These are phyloP conservation scores for Gymnothorax javanicus DNA, from an alignment of 2,797 vertebrate species.

Conservation along the genomic window DNA sequence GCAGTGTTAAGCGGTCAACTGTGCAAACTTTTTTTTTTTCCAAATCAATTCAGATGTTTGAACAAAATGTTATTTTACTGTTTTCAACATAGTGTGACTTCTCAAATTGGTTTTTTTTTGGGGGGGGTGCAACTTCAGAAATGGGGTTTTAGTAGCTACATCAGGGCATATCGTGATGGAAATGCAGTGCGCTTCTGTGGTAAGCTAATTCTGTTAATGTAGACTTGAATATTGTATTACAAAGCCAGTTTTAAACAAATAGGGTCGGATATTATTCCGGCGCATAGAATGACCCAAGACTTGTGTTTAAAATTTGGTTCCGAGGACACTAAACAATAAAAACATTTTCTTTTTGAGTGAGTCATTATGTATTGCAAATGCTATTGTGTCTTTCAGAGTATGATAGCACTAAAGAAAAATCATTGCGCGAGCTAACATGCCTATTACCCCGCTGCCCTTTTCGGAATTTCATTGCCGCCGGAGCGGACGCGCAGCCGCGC, in stretches of 20 bases:
- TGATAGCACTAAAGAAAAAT: not conserved
- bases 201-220: not conserved
- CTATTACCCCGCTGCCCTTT: not conserved
- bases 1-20: too few relatives aligned
- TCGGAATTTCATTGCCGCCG: not conserved
- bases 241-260: not conserved
- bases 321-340: not conserved
- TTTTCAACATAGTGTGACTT: too few relatives aligned
- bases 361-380: not conserved
- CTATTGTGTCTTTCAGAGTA: not conserved
- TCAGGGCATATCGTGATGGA: not conserved
- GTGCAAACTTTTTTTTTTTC: too few relatives aligned
- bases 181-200: not conserved
- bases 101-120: too few relatives aligned
- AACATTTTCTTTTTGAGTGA: not conserved
- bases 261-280: not conserved
- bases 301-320: not conserved
- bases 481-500: not conserved
- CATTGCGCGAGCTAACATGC: not conserved
- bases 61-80: too few relatives aligned
- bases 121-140: not conserved
- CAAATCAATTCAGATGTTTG: too few relatives aligned
- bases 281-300: not conserved
- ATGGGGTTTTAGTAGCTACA: not conserved
- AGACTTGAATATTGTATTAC: not conserved